phyloP scores from a whole-genome alignment of 2,113 vertebrate genomes.

The Mionectes macconnelli region DNA sequence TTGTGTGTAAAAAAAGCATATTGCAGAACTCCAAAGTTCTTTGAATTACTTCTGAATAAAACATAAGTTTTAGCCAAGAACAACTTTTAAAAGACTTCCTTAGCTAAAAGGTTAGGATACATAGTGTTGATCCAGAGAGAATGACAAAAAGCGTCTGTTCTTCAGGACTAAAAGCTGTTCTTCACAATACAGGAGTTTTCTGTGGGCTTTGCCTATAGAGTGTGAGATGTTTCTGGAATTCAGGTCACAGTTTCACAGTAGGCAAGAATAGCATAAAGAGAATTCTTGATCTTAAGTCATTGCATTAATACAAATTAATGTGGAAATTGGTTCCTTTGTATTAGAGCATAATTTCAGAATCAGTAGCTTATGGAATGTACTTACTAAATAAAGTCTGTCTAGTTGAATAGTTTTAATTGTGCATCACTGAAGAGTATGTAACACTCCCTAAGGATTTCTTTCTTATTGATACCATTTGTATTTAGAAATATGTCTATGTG shows the following conservation, averaged over 20 bases:
- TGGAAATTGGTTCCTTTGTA: constrained; percentile 54
- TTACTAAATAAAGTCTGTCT: neutral
- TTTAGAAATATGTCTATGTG: neutral
- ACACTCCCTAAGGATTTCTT: neutral
- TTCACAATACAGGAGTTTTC: neutral
- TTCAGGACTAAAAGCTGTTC: neutral
- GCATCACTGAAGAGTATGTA: neutral
- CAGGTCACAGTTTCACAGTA: neutral
- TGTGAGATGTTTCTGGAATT: constrained; percentile 26
- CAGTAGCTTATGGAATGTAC: constrained; percentile 2
- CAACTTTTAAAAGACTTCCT: neutral
- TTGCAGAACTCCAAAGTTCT: neutral
- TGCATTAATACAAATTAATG: constrained; percentile 50
- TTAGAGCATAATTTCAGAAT: constrained; percentile 28
- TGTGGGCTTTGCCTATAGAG: neutral
- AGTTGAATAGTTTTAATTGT: constrained; percentile 23
- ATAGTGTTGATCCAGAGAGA: neutral
- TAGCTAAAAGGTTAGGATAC: neutral
- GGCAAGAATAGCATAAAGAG: neutral
- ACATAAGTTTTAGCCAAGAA: neutral
- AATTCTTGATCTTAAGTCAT: constrained; percentile 27
- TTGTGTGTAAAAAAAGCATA: neutral
- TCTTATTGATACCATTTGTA: neutral
- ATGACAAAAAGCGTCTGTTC: neutral
- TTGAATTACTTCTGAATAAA: neutral